Evolutionary conservation across 2,888 invertebrate species (phyloP).

Genomic region (Hypomecis punctinalis): DNA sequence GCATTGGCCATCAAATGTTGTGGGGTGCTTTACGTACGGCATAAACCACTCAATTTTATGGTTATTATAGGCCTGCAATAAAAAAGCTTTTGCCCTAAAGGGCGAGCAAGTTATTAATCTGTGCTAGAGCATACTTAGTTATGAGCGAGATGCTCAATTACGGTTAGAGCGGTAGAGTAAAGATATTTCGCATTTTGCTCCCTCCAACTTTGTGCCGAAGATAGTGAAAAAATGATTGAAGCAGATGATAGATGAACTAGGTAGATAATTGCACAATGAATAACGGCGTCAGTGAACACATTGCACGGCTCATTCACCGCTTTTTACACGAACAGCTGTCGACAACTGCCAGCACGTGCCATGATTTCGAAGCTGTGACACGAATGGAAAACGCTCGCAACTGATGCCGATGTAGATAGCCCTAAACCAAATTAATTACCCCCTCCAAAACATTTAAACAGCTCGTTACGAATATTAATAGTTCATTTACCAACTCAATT

Average conservation of each 20-base stretch:
- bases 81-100: constrained; percentile 36
- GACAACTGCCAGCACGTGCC: constrained; percentile 53
- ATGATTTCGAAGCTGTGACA: constrained; percentile 43
- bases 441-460: constrained; percentile 63
- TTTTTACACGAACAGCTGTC: constrained; percentile 72
- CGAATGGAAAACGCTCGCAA: constrained; percentile 47
- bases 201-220: constrained; percentile 1
- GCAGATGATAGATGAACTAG: constrained; percentile 67
- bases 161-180: constrained; percentile 45
- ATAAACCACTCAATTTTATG: constrained; percentile 39
- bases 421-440: constrained; percentile 59
- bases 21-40: constrained; percentile 34
- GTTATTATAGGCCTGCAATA: constrained; percentile 35
- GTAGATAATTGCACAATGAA: constrained; percentile 59
- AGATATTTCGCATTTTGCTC: constrained; percentile 12
- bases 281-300: constrained; percentile 60
- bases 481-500: constrained; percentile 68
- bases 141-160: constrained; percentile 32
- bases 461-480: constrained; percentile 65
- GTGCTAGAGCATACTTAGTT: constrained; percentile 24
- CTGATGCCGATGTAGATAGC: constrained; percentile 48
- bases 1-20: constrained; percentile 24
- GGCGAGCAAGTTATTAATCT: constrained; percentile 32
- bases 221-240: constrained; percentile 44
- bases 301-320: constrained; percentile 53